Evolutionary conservation across 2,888 invertebrate genomes (phyloP), one percentile per base, ranked within the genome.

Genomic region (Oscheius sp.): DNA sequence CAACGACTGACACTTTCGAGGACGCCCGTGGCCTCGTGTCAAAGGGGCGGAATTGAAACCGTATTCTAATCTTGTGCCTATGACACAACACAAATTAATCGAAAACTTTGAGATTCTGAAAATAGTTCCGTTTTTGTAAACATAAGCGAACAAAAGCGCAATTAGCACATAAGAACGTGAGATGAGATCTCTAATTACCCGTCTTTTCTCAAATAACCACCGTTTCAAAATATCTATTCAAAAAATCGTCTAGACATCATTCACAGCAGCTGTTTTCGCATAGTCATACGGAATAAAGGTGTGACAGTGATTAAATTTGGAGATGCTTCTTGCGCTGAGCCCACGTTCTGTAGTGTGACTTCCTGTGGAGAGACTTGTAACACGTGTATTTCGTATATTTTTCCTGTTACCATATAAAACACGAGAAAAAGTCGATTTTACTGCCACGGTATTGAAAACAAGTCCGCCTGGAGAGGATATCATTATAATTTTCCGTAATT

Each of bases 321-420:
- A 43, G 61, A 61, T 21, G 21, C 61, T 1, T n/a, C 16, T 7
- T 61, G 61, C n/a, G 61, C 41, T 12, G 61, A 61, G 16, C 61
- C 61, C 16, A 61, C 61, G 6, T 61, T 61, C 25, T n/a, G 61
- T 13, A 61, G 61, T 43, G 61, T 61, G 9, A 61, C 61, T 21
- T 61, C 61, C 18, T 61, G 25, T 61, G 7, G 61, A 61, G 43
- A 7, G 61, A 6, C 1, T 5, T 18, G 61, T 61, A 2, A 61
- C 61, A 1, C 29, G 43, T n/a, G 18, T 61, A 16, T 1, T 6
- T 7, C 43, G 43, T 1, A 41, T 61, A 13, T 43, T 61, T 43
- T 61, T 18, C 43, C 2, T 61, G 1, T 41, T 55, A 5, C 21
- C n/a, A 18, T 61, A 43, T 18, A 41, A 25, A 61, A 18, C 41